Conservation (phyloP, 2,113 vertebrate species). For the Oreotragus oreotragus region DNA sequence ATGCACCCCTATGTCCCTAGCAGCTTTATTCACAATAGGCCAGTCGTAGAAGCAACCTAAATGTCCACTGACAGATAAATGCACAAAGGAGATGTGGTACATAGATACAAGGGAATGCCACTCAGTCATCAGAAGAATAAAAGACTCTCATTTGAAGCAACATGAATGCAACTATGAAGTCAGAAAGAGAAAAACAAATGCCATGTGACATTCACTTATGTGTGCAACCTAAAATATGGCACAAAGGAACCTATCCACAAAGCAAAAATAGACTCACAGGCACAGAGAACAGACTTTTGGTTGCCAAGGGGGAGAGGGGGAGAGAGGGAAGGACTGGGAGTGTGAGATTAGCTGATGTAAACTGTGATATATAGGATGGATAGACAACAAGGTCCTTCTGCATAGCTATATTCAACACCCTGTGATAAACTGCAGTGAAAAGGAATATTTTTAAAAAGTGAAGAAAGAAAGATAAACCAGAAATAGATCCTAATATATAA, state of each 20-base stretch:
- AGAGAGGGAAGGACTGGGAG: background rate
- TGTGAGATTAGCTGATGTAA: background rate
- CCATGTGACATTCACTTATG: background rate
- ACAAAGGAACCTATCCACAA: background rate
- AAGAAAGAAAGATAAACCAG: background rate
- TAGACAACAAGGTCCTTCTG: background rate
- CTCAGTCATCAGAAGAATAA: background rate
- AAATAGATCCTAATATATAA: background rate
- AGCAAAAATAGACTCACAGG: background rate
- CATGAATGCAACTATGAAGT: background rate
- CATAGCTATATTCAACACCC: background rate
- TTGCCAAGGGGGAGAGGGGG: background rate
- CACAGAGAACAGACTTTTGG: background rate
- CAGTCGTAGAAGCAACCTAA: background rate
- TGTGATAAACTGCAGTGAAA: background rate
- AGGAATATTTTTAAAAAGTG: background rate
- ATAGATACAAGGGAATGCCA: background rate
- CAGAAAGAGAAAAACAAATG: background rate
- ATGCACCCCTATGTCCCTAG: background rate
- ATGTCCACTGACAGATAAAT: background rate
- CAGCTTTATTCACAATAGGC: background rate
- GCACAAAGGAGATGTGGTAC: background rate
- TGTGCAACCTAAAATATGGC: background rate
- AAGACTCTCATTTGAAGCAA: background rate
- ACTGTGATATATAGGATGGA: accelerated